Conservation (phyloP, 2,797 vertebrate species). For the Peromyscus melanophrys region DNA sequence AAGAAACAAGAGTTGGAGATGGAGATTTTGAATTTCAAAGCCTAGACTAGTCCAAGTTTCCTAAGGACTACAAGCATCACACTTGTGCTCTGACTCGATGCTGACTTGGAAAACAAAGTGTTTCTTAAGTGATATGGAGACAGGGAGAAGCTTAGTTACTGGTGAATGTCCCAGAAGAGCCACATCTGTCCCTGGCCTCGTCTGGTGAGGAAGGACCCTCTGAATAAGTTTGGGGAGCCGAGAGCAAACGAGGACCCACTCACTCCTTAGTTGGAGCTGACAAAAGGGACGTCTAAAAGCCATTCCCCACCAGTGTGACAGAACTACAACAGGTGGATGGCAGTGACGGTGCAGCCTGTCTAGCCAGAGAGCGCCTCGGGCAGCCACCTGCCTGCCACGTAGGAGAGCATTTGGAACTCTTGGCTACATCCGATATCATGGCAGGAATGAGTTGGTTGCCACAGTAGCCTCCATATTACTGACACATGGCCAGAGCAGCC, state of each 20-base stretch:
- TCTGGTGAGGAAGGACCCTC: neutral
- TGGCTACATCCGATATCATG: neutral
- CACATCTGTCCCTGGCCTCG: neutral
- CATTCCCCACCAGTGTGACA: accelerated
- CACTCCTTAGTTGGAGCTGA: neutral
- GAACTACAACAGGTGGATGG: neutral
- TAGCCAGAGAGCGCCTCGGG: neutral
- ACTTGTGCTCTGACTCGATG: neutral
- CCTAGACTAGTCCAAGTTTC: neutral
- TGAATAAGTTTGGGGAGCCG: neutral
- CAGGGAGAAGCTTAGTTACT: neutral
- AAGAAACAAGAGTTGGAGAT: neutral
- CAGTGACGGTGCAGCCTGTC: neutral
- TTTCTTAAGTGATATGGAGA: slow-evolving; percentile 21
- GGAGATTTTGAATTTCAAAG: neutral
- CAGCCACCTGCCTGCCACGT: neutral
- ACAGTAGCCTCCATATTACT: neutral
- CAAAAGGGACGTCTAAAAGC: neutral
- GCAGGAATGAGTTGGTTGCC: neutral
- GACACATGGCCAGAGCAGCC: neutral
- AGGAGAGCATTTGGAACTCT: neutral
- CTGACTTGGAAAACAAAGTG: neutral
- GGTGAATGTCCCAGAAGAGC: neutral
- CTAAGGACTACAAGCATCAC: neutral
- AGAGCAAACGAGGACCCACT: neutral